A percentile compares a stretch with the other conserved stretches of the same genome.
These are phyloP conservation scores for Chironomus riparius DNA, from an alignment of 2,888 invertebrate species.

Conservation along the genomic window DNA sequence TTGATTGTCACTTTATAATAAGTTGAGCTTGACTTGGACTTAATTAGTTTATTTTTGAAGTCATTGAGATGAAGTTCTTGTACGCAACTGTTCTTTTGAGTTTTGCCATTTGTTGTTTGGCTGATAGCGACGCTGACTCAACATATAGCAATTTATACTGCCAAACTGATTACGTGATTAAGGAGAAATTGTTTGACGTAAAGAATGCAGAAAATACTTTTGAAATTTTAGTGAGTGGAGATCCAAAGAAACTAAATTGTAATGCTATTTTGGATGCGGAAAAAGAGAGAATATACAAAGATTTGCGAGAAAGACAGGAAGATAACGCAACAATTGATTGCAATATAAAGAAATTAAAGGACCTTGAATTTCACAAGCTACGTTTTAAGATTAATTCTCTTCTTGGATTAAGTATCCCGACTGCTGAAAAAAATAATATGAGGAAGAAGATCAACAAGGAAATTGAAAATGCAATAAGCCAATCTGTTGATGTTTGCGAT, in stretches of 20 bases:
- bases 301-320: background rate
- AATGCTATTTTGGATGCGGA: background rate
- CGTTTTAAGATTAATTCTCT: constrained; percentile 5
- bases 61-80: too few species aligned
- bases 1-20: too few species aligned
- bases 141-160: background rate
- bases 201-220: background rate
- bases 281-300: background rate
- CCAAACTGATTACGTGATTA: background rate
- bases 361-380: background rate
- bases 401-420: background rate
- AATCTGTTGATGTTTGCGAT: background rate
- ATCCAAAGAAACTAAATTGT: constrained; percentile 4
- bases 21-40: too few species aligned
- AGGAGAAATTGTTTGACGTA: background rate
- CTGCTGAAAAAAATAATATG: constrained; percentile 29
- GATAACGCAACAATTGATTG: background rate
- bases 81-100: too few species aligned
- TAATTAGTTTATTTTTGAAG: too few species aligned
- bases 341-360: background rate
- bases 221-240: background rate
- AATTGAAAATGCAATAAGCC: background rate
- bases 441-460: constrained; percentile 13
- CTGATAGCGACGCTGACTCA: background rate
- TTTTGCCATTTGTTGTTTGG: background rate